Base-by-base conservation (phyloP, 2,797 vertebrate species). In the Eleutherodactylus coqui region DNA sequence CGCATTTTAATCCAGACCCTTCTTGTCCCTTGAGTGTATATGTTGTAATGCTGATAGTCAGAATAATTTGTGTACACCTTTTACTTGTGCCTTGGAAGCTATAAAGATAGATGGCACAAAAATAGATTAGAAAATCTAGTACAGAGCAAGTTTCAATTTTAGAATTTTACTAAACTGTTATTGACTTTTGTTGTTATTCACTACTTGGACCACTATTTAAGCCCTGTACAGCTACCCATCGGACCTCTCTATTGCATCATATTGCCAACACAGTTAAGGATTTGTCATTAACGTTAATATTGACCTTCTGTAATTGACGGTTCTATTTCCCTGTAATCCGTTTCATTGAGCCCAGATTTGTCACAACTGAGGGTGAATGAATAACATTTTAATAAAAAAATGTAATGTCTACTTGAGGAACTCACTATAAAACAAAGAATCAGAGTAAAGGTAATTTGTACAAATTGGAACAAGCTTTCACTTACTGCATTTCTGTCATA, bases 391-490 rank as follows among this genome's bases (percentile, higher is more conserved):
- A 91, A 90, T 91, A 84, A 75, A 91, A 75, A 91, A 90, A 90
- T 89, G 87, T 91, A 92, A 88, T 87, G 87, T 85, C 88, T 91
- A 89, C 89, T 90, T 93, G 92, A 90, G 80, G 91, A 93, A 90
- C 90, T 90, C 90, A 93, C 83, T 92, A 92, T 93, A 82, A 93
- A 91, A 92, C 36, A 53, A 51, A 76, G 14, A 92, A 92, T 93
- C 88, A 93, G 91, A 92, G 92, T 93, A 92, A 92, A 92, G 89
- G 88, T 90, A 91, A 92, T 91, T 87, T 91, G 90, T 92, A 91
- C 90, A 92, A 91, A 92, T 91, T 86, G 90, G 92, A 94, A 91
- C 88, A 93, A 91, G 89, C 62, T 85, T 92, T 90, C 85, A 88
- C 84, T 91, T 93, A 91, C 89, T 89, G 92, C 79, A 91, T 93